phyloP scores from a whole-genome alignment of 30 jellyfish, hydroid and myxozoan species.

The Morbakka virulenta region DNA sequence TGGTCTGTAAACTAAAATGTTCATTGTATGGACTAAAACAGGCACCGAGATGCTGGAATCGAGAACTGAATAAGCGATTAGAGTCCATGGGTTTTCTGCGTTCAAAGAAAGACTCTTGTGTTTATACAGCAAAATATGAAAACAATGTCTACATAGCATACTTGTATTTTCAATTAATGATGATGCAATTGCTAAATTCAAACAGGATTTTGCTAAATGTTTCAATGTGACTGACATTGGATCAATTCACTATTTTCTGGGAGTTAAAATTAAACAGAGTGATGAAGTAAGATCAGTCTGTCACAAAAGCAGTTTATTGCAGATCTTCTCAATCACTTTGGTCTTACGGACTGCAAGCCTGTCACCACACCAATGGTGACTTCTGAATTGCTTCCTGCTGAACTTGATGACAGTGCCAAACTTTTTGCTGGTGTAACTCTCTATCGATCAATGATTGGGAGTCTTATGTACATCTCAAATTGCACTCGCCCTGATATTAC shows the following conservation, averaged over 20 bases:
- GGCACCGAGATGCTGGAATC: neutral
- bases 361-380: conserved; percentile 11
- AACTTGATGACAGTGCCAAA: neutral
- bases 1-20: neutral
- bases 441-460: neutral
- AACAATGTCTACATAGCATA: neutral
- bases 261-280: neutral
- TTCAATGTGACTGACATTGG: neutral
- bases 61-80: neutral
- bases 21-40: neutral
- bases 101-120: neutral
- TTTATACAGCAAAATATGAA: neutral
- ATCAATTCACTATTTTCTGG: neutral
- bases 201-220: neutral
- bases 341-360: conserved; percentile 4
- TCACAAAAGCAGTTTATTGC: neutral
- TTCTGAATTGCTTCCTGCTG: neutral
- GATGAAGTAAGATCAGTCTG: neutral
- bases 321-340: neutral
- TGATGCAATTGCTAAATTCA: neutral
- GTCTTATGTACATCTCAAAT: neutral
- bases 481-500: conserved; percentile 26
- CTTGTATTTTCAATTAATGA: neutral
- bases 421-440: neutral
- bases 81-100: neutral